Evolutionary conservation across 2,888 invertebrate genomes (phyloP).

Genomic region (Proisotoma minuta): DNA sequence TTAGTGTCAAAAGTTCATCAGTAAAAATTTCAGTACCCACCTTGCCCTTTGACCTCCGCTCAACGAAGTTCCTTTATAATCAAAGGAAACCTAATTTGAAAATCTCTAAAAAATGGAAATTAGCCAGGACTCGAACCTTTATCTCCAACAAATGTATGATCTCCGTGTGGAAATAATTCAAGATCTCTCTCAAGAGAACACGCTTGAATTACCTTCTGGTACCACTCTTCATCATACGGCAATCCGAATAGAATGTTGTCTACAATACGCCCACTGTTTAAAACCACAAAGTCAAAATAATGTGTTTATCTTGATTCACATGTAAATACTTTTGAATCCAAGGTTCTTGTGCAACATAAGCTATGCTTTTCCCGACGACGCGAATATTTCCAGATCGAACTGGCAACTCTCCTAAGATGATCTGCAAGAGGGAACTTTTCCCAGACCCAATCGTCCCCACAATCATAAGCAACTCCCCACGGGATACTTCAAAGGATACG

Average conservation of each 20-base stretch:
- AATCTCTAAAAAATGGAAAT: not conserved
- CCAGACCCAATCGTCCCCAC: conserved; percentile 33
- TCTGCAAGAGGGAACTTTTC: conserved; percentile 55
- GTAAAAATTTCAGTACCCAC: too few species aligned
- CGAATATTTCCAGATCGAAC: conserved; percentile 60
- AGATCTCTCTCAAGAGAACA: conserved; percentile 54
- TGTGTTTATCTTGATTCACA: not conserved
- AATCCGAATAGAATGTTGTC: conserved; percentile 39
- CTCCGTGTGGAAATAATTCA: conserved; percentile 53
- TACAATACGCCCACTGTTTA: conserved; percentile 22
- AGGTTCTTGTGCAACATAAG: conserved; percentile 61
- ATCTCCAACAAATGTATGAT: conserved; percentile 56
- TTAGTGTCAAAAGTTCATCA: too few species aligned
- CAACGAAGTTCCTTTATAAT: conserved; percentile 54
- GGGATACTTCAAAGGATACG: conserved; percentile 62
- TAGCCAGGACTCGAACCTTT: conserved; percentile 49
- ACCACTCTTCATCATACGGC: conserved; percentile 25
- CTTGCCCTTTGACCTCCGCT: conserved; percentile 56
- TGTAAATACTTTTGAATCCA: too few species aligned
- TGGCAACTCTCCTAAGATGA: conserved; percentile 69
- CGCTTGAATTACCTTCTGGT: conserved; percentile 53
- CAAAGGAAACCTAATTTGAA: not conserved
- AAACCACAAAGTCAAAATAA: not conserved
- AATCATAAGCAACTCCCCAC: conserved; percentile 57
- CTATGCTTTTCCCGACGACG: conserved; percentile 58